Conservation (phyloP, 2,797 vertebrate genomes). For the Emys orbicularis region DNA sequence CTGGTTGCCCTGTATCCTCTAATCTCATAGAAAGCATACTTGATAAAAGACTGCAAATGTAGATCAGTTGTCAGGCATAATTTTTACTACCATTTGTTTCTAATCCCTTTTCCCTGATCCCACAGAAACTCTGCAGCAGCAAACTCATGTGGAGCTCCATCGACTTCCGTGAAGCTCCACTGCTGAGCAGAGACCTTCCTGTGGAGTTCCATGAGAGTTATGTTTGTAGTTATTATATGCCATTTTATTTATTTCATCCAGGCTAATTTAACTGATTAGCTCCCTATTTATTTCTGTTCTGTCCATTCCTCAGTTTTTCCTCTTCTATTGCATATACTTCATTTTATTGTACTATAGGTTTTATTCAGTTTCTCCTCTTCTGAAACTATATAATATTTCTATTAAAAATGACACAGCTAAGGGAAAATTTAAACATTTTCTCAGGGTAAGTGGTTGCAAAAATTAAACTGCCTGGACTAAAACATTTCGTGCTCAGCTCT, state of each 20-base stretch:
- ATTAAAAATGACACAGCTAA: neutral
- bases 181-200: neutral
- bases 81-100: neutral
- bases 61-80: slow-evolving; percentile 56
- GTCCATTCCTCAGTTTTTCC: neutral
- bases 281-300: neutral
- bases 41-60: slow-evolving; percentile 60
- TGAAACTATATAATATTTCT: neutral
- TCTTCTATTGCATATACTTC: neutral
- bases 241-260: neutral
- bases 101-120: neutral
- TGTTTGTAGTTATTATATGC: neutral
- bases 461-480: neutral
- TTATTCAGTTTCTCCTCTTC: neutral
- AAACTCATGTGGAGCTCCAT: neutral
- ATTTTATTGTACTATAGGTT: neutral
- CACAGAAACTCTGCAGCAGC: neutral
- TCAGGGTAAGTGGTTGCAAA: neutral
- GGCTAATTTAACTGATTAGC: neutral
- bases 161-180: neutral
- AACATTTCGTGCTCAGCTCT: neutral
- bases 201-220: neutral
- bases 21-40: slow-evolving; percentile 60
- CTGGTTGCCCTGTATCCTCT: slow-evolving; percentile 22
- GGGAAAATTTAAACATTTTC: neutral